Evolutionary conservation across 2,888 invertebrate genomes (phyloP), one percentile per base, ranked within the genome.

Genomic region (Polietes domitor): DNA sequence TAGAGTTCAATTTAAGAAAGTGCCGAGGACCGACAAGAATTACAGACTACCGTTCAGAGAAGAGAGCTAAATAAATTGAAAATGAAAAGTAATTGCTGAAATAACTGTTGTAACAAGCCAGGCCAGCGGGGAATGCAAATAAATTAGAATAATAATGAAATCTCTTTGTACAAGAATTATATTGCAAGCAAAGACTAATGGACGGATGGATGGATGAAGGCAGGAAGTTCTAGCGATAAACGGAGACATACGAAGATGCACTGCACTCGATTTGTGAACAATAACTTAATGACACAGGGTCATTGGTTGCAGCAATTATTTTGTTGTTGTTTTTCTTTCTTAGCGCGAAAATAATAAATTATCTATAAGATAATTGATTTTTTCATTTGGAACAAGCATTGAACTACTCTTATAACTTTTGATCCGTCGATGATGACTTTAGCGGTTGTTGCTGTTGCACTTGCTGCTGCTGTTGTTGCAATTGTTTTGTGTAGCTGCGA

Each of bases 401-500:
- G 43, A 12, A 24, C 19, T 41, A 15, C 50, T 55, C 58, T 80
- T 83, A 80, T 78, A 74, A 28, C 55, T 78, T 80, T 61, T 70
- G 68, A 50, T 85, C 82, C 5, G 50, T 68, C 50, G 71, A 71
- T 80, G 83, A 77, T 80, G 83, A 80, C 76, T 81, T 84, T 65
- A 85, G 87, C 9, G 80, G 80, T 10, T 78, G 83, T 41, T 75
- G 79, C 24, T 86, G 85, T n/a, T 85, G 87, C 28, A 86, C 87
- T 28, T 87, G 87, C 24, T 87, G 87, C 21, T 85, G 86, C 17
- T 86, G 85, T 32, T 87, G 86, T 28, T 88, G 86, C 86, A 92
- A 92, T 88, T 93, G 91, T 32, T 93, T 92, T 77, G 89, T 91
- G 89, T 96, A 95, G 0, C 94, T 94, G 43, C 94, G 94, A 91